These are phyloP conservation scores for Psix sp. DNA, from an alignment of 1,140 invertebrate genomes.

Conservation along the genomic window DNA sequence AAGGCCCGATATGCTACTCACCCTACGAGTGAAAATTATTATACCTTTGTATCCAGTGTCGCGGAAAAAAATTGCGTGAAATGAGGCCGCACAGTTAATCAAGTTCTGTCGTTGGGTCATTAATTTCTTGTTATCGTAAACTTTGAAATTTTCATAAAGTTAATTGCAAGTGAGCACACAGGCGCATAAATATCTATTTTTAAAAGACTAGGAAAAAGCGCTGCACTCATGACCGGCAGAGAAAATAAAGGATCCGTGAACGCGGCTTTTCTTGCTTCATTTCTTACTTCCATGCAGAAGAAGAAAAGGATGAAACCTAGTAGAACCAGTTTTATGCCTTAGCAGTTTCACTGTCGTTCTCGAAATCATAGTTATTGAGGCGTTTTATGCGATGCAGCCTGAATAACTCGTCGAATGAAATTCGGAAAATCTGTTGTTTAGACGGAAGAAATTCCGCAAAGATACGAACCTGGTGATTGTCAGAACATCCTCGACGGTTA, in stretches of 20 bases:
- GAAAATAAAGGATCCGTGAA: slow-evolving; percentile 34
- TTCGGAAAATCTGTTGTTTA: no score
- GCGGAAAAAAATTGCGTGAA: no score
- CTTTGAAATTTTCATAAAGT: slow-evolving; percentile 14
- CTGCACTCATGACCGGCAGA: slow-evolving; percentile 10
- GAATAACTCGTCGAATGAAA: no score
- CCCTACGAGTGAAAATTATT: no score
- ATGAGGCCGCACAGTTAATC: no score
- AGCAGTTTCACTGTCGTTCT: slow-evolving; percentile 56
- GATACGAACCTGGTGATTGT: slow-evolving; percentile 64
- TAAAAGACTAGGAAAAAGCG: slow-evolving; percentile 11
- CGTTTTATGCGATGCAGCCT: slow-evolving; percentile 30
- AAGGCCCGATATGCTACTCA: not conserved
- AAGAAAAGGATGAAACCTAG: slow-evolving; percentile 37
- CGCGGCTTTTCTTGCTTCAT: slow-evolving; percentile 46
- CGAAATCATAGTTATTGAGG: slow-evolving; percentile 39
- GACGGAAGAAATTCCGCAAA: no score
- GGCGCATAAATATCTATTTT: slow-evolving; percentile 24
- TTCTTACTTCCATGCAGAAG: slow-evolving; percentile 39
- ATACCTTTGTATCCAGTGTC: no score
- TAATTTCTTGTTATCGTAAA: slow-evolving; percentile 21
- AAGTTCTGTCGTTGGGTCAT: slow-evolving; percentile 19
- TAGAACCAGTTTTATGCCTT: slow-evolving; percentile 55
- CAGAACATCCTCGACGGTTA: slow-evolving; percentile 60
- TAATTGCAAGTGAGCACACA: slow-evolving; percentile 5